Conservation (phyloP, 2,888 invertebrate species). For the Poecilobothrus nobilitatus region DNA sequence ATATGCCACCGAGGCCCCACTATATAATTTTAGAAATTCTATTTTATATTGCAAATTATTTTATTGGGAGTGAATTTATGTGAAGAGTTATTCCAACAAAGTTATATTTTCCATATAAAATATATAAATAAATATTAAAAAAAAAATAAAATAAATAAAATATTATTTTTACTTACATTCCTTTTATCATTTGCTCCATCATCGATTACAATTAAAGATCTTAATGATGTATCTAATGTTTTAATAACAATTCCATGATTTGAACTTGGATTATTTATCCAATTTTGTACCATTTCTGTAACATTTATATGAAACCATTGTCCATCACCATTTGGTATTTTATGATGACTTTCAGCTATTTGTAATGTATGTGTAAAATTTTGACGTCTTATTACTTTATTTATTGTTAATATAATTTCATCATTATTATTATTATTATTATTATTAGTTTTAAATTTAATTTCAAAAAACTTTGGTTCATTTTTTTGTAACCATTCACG, state of each 20-base stretch:
- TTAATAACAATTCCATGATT: conserved; percentile 71
- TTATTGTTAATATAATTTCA: conserved; percentile 34
- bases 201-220: conserved; percentile 60
- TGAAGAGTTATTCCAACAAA: no score
- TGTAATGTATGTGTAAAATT: conserved; percentile 35
- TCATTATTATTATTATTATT: conserved; percentile 22
- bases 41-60: no score
- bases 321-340: conserved; percentile 37
- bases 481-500: conserved; percentile 36
- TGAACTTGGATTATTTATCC: conserved; percentile 65
- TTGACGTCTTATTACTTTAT: conserved; percentile 30
- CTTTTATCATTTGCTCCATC: conserved; percentile 47
- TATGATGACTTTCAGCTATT: conserved; percentile 33
- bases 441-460: conserved; percentile 13
- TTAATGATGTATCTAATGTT: conserved; percentile 54
- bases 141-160: no score
- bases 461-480: conserved; percentile 28
- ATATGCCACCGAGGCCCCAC: no score
- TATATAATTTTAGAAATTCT: no score
- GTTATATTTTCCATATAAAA: no score
- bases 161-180: conserved; percentile 41
- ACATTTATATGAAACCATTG: conserved; percentile 67
- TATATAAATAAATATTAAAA: no score
- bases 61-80: no score
- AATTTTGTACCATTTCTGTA: conserved; percentile 64